A percentile compares a stretch with the other conserved stretches of the same genome.
Evolutionary conservation across 2,888 invertebrate genomes (phyloP).

Genomic region (Argyresthia albistria): DNA sequence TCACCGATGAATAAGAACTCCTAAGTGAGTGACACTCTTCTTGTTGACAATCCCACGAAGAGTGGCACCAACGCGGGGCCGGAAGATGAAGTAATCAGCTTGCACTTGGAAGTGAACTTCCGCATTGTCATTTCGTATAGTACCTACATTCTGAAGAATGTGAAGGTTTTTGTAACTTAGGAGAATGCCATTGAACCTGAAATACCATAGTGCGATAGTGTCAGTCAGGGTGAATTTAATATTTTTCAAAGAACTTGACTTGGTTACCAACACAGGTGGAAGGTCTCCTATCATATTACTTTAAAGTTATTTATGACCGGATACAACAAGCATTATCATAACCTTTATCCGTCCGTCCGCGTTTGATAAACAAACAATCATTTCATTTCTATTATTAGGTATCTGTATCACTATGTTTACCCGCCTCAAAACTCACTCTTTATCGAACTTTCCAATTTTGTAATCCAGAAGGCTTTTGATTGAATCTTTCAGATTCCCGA

Average conservation of each 20-base stretch:
- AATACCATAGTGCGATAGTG: constrained; percentile 20
- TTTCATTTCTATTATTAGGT: too few relatives aligned
- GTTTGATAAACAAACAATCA: too few relatives aligned
- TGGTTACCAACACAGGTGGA: too few relatives aligned
- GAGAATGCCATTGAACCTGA: constrained; percentile 77
- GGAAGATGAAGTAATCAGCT: constrained; percentile 78
- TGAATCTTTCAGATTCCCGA: constrained; percentile 71
- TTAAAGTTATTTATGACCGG: too few relatives aligned
- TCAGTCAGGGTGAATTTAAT: not conserved
- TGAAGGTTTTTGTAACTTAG: constrained; percentile 78
- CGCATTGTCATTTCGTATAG: constrained; percentile 73
- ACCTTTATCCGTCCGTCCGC: too few relatives aligned
- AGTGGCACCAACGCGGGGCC: constrained; percentile 72
- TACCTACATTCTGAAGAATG: constrained; percentile 69
- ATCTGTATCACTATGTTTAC: too few relatives aligned
- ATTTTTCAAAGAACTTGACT: too few relatives aligned
- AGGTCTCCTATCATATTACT: too few relatives aligned
- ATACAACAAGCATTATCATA: too few relatives aligned
- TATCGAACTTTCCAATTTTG: constrained; percentile 74
- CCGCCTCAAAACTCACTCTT: constrained; percentile 60
- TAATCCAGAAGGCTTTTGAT: constrained; percentile 72
- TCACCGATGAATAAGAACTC: constrained; percentile 76
- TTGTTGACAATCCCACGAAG: constrained; percentile 78
- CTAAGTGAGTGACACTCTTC: constrained; percentile 76
- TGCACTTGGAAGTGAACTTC: constrained; percentile 77